A percentile compares a stretch with the other conserved stretches of the same genome.
These are phyloP conservation scores for Asbolus verrucosus DNA, from an alignment of 1,140 invertebrate genomes.

Conservation along the genomic window DNA sequence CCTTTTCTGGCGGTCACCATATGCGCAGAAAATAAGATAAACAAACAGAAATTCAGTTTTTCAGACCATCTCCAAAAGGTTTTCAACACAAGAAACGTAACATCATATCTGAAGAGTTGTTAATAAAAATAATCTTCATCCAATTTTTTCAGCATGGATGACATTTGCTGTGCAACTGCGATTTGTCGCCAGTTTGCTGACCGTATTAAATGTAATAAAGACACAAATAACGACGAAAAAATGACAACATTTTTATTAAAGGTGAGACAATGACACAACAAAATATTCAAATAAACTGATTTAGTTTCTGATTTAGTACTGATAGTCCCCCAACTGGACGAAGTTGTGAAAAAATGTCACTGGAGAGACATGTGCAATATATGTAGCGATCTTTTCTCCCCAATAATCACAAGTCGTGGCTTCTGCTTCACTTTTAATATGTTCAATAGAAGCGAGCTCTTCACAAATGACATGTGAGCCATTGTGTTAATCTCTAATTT, in stretches of 20 bases:
- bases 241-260: too few relatives aligned
- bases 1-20: slow-evolving; percentile 70
- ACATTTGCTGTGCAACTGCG: too few relatives aligned
- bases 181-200: not conserved
- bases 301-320: too few relatives aligned
- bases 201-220: not conserved
- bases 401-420: not conserved
- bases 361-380: too few relatives aligned
- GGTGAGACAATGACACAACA: too few relatives aligned
- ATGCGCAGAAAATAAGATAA: slow-evolving; percentile 64
- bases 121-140: too few relatives aligned
- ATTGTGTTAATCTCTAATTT: not conserved
- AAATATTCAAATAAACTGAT: slow-evolving; percentile 66
- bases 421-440: not conserved
- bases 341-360: too few relatives aligned
- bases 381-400: slow-evolving; percentile 61
- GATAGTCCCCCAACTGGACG: too few relatives aligned
- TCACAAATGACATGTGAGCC: not conserved
- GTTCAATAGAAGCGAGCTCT: not conserved
- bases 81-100: too few relatives aligned
- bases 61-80: too few relatives aligned
- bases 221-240: too few relatives aligned
- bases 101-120: not conserved
- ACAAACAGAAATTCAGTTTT: not conserved
- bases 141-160: too few relatives aligned